Percentiles rank a stretch among this genome's conserved stretches.
Evolutionary conservation across 2,888 invertebrate species (phyloP).

Genomic region (Stramonita haemastoma): DNA sequence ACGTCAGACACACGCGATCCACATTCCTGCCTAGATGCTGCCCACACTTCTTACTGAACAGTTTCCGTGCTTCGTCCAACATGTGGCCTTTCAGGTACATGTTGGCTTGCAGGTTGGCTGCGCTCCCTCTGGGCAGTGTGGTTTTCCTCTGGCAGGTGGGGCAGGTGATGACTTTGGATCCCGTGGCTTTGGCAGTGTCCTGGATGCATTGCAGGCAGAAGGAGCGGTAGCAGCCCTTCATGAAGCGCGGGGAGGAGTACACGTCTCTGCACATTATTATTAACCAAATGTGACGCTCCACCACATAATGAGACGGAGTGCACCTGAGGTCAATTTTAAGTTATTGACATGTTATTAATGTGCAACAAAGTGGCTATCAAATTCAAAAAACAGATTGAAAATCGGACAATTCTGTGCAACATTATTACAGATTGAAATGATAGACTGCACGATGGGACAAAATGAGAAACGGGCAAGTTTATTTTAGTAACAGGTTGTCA

Average conservation of each 20-base stretch:
- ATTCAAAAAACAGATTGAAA: too few species aligned
- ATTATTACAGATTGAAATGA: too few species aligned
- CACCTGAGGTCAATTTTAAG: too few species aligned
- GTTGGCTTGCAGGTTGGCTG: not conserved
- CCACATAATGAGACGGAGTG: too few species aligned
- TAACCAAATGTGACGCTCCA: too few species aligned
- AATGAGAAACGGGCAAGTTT: too few species aligned
- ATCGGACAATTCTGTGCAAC: too few species aligned
- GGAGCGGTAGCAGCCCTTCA: constrained; percentile 1
- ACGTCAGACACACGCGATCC: constrained; percentile 6
- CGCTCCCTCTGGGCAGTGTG: not conserved
- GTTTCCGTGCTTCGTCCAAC: not conserved
- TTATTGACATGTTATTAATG: too few species aligned
- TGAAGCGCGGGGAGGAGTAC: not conserved
- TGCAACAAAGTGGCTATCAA: too few species aligned
- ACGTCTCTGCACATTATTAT: not conserved
- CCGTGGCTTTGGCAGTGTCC: too few species aligned
- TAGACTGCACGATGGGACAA: too few species aligned
- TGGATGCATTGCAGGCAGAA: not conserved
- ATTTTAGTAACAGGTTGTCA: too few species aligned
- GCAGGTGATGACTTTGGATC: not conserved
- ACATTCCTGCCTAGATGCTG: not conserved
- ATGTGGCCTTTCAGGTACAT: not conserved
- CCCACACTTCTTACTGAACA: not conserved
- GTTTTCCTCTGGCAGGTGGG: not conserved